phyloP scores from a whole-genome alignment of 2,797 vertebrate species.

The Carapus acus region DNA sequence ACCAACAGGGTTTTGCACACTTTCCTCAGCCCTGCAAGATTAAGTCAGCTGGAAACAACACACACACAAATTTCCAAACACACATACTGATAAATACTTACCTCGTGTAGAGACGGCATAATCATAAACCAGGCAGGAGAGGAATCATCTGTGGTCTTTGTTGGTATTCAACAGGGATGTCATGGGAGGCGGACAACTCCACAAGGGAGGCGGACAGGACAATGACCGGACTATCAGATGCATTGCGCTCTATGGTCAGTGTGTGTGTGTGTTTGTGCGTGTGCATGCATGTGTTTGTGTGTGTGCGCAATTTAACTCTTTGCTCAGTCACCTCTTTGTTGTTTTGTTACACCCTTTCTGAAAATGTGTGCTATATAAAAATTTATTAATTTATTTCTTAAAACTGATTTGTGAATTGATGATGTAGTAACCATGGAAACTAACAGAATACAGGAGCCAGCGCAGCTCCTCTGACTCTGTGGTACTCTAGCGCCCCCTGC shows the following conservation, averaged over 20 bases:
- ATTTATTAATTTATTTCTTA: too few species aligned
- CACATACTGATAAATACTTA: constrained; percentile 1
- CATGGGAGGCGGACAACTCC: constrained; percentile 46
- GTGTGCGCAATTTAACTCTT: constrained; percentile 4
- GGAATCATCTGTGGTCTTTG: not conserved
- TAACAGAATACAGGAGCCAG: too few species aligned
- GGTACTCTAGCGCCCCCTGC: not conserved
- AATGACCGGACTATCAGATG: constrained; percentile 31
- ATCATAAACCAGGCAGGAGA: not conserved
- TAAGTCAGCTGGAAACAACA: not conserved
- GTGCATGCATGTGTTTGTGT: too few species aligned
- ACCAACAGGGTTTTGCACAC: too few species aligned
- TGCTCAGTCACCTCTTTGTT: too few species aligned
- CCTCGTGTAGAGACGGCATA: constrained; percentile 3
- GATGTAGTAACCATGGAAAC: too few species aligned
- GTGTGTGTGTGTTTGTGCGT: too few species aligned
- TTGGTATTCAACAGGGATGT: constrained; percentile 41
- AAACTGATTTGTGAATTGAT: too few species aligned
- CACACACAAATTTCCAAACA: too few species aligned
- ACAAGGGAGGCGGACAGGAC: constrained; percentile 31
- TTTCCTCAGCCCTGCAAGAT: too few species aligned
- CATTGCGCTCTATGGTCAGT: too few species aligned
- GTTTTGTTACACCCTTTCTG: constrained; percentile 3
- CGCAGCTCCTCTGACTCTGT: not conserved
- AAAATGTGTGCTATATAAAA: too few species aligned